Conservation (phyloP, 2,113 vertebrate species). For the Albula glossodonta region DNA sequence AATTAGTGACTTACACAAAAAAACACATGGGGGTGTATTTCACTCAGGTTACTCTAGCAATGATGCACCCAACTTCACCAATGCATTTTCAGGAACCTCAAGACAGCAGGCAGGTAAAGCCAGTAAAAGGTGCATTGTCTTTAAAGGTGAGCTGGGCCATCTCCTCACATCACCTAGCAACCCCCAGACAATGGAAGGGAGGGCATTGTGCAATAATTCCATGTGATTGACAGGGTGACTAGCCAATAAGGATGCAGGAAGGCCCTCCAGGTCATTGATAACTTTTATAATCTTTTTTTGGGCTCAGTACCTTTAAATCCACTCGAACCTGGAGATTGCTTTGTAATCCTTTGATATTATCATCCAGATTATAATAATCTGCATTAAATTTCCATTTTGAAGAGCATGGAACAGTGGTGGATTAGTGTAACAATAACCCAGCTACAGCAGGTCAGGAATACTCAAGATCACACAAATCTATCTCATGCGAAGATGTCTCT, state of each 20-base stretch:
- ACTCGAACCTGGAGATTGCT: conserved; percentile 56
- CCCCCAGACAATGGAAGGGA: not conserved
- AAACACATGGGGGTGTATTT: no score
- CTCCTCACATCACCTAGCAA: not conserved
- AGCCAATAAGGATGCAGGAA: conserved; percentile 13
- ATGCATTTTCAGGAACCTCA: no score
- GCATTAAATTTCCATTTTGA: conserved; percentile 54
- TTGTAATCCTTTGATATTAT: conserved; percentile 67
- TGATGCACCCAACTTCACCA: no score
- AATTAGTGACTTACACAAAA: no score
- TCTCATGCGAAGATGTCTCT: not conserved
- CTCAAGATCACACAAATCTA: conserved; percentile 30
- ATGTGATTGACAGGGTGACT: not conserved
- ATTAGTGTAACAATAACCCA: conserved; percentile 53
- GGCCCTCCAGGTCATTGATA: conserved; percentile 6
- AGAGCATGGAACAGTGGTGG: conserved; percentile 53
- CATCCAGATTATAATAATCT: conserved; percentile 61
- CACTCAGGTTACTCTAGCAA: no score
- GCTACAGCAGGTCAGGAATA: conserved; percentile 50
- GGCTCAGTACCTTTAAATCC: conserved; percentile 50
- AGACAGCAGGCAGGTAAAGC: no score
- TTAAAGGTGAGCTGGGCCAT: no score
- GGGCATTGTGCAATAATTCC: not conserved
- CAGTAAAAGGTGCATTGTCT: no score
- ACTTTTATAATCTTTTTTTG: not conserved